Evolutionary conservation across 2,113 vertebrate species (phyloP).

Genomic region (Pogona vitticeps): DNA sequence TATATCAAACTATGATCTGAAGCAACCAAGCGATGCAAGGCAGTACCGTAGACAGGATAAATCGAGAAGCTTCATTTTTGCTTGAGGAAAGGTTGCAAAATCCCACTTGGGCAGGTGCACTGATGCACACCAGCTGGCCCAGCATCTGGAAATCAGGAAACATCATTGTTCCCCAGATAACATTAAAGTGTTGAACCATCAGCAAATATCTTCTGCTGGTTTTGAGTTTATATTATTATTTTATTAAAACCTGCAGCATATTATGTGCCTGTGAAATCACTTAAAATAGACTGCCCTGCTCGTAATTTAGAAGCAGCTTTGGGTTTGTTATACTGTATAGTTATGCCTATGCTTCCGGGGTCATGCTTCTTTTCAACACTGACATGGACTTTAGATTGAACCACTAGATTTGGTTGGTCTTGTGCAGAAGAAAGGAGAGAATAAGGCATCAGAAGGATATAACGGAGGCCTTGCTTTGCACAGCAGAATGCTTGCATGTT

Average conservation of each 20-base stretch:
- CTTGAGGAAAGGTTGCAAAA: conserved; percentile 15
- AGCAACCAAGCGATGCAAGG: not conserved
- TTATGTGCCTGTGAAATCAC: not conserved
- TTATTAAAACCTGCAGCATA: not conserved
- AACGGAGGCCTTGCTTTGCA: not conserved
- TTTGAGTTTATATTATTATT: not conserved
- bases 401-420: not conserved
- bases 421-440: no score
- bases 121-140: not conserved
- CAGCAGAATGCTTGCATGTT: not conserved
- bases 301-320: not conserved
- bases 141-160: conserved; percentile 22
- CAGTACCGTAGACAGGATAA: not conserved
- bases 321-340: not conserved
- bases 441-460: not conserved
- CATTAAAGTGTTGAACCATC: conserved; percentile 12
- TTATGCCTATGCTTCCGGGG: not conserved
- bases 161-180: not conserved
- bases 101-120: not conserved
- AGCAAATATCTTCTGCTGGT: conserved; percentile 7
- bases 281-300: not conserved
- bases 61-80: not conserved
- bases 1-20: not conserved
- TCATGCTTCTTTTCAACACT: not conserved
- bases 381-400: not conserved